These are phyloP conservation scores for Lacanobia wlatinum DNA, from an alignment of 2,888 invertebrate genomes.

Conservation along the genomic window DNA sequence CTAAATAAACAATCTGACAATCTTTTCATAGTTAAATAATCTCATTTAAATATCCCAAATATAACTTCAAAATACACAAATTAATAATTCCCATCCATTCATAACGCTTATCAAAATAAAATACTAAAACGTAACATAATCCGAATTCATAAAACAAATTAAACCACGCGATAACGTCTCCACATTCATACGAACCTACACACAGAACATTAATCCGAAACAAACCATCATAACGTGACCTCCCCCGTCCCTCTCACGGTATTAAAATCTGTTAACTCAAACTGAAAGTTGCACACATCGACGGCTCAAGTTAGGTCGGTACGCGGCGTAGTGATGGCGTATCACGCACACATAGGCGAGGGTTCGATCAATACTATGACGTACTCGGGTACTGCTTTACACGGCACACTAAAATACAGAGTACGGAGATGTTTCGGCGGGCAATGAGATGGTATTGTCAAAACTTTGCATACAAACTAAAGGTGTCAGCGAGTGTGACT, in stretches of 20 bases:
- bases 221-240: constrained; percentile 36
- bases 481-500: too few species aligned
- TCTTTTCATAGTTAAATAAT: neutral
- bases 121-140: constrained; percentile 17
- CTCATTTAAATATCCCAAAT: neutral
- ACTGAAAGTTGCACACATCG: constrained; percentile 36
- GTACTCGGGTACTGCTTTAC: constrained; percentile 49
- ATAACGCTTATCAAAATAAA: neutral
- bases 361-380: constrained; percentile 68
- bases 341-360: constrained; percentile 62
- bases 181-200: constrained; percentile 20
- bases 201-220: constrained; percentile 24
- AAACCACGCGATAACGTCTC: constrained; percentile 31
- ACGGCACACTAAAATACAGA: constrained; percentile 42
- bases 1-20: too few species aligned
- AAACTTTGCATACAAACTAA: neutral
- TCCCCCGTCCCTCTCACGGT: constrained; percentile 11
- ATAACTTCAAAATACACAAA: neutral
- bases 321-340: constrained; percentile 12
- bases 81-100: neutral
- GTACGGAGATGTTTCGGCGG: neutral
- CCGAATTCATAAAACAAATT: constrained; percentile 37
- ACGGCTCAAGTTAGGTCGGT: constrained; percentile 53
- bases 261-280: constrained; percentile 43
- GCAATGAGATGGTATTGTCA: neutral